phyloP scores from a whole-genome alignment of 2,113 vertebrate genomes.

The Lophotis ruficrista region DNA sequence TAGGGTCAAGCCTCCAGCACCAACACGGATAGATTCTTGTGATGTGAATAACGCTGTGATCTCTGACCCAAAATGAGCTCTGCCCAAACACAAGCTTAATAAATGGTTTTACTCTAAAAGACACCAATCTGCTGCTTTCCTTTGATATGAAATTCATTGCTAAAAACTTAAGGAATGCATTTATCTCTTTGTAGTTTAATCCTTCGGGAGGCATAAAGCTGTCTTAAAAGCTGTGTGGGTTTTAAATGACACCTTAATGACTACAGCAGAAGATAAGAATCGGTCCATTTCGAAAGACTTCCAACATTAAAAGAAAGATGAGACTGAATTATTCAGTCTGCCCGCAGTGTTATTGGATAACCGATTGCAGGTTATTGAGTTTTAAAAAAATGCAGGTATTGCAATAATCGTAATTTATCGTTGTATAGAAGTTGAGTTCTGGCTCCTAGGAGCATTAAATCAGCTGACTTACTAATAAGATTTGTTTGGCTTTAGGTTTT shows the following conservation, averaged over 20 bases:
- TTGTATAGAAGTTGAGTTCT: background rate
- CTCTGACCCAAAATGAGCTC: background rate
- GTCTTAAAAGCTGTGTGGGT: background rate
- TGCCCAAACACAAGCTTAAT: background rate
- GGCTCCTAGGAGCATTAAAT: background rate
- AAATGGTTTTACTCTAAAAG: background rate
- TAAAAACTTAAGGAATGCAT: background rate
- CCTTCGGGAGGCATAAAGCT: constrained; percentile 9
- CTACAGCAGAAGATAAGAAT: constrained; percentile 19
- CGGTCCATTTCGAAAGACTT: constrained; percentile 7
- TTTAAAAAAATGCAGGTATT: background rate
- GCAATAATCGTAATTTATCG: background rate
- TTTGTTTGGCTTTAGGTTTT: background rate
- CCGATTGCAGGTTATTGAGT: background rate
- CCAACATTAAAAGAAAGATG: background rate
- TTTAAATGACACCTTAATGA: constrained; percentile 42
- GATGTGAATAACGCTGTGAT: background rate
- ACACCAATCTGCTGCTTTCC: background rate
- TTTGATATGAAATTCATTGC: background rate
- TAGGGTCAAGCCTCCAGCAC: background rate
- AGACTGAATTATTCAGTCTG: background rate
- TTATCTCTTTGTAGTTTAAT: constrained; percentile 15
- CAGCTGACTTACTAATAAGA: background rate
- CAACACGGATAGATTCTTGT: background rate
- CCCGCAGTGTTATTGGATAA: background rate